Conservation (phyloP, 2,113 vertebrate species). For the Grantiella picta region DNA sequence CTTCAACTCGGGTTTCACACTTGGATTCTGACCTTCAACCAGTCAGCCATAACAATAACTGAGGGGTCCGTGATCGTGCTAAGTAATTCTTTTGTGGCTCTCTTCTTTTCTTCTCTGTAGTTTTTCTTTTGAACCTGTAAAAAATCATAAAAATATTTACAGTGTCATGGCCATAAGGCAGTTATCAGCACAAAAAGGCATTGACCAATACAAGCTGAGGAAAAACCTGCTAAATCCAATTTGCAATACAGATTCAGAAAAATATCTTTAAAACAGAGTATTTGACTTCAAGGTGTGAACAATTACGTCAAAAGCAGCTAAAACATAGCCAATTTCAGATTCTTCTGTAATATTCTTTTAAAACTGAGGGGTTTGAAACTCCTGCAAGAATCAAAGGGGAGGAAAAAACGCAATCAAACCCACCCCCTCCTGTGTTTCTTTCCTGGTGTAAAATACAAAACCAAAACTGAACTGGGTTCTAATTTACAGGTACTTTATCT, state of each 20-base stretch:
- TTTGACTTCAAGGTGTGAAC: background rate
- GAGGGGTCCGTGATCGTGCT: constrained; percentile 97
- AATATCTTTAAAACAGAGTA: background rate
- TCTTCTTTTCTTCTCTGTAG: constrained; percentile 97
- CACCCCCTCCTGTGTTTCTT: fast-evolving
- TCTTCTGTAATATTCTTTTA: background rate
- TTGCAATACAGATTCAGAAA: background rate
- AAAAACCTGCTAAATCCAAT: background rate
- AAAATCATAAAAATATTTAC: constrained; percentile 13
- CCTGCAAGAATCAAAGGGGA: background rate
- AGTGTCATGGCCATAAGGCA: background rate
- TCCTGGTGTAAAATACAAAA: background rate
- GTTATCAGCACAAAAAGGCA: background rate
- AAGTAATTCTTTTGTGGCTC: constrained; percentile 95
- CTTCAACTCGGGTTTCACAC: background rate
- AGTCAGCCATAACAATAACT: constrained; percentile 97
- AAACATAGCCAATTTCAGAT: fast-evolving
- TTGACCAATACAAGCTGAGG: background rate
- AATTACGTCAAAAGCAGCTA: background rate
- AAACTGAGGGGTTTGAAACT: background rate
- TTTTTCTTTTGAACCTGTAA: constrained; percentile 98
- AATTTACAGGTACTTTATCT: background rate
- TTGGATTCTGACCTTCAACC: constrained; percentile 89
- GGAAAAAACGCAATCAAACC: background rate
- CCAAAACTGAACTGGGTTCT: background rate